Evolutionary conservation across 2,888 invertebrate species (phyloP).

Genomic region (Cheilosia vernalis): DNA sequence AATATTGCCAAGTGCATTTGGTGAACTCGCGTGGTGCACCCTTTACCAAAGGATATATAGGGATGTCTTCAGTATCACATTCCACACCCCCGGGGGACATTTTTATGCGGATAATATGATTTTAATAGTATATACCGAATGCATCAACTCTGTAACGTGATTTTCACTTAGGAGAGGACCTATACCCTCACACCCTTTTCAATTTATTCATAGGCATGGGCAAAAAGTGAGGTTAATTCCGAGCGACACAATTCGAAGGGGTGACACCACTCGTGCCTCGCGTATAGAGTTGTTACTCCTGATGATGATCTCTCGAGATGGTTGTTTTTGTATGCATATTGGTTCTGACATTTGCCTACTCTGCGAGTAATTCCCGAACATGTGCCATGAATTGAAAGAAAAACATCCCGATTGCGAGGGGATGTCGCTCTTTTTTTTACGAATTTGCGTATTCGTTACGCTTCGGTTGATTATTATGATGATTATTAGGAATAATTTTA

Average conservation of each 20-base stretch:
- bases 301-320: constrained; percentile 43
- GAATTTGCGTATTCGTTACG: constrained; percentile 75
- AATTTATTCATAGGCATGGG: constrained; percentile 71
- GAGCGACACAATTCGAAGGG: constrained; percentile 70
- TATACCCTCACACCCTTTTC: constrained; percentile 33
- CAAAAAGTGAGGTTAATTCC: constrained; percentile 71
- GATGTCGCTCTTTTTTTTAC: constrained; percentile 47
- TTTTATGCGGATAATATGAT: constrained; percentile 81
- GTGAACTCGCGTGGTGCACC: constrained; percentile 30
- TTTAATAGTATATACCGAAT: constrained; percentile 80
- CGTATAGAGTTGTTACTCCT: constrained; percentile 17
- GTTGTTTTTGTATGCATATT: constrained; percentile 38
- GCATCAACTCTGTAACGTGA: constrained; percentile 61
- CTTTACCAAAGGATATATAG: constrained; percentile 6
- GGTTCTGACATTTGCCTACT: constrained; percentile 62
- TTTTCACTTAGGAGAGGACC: constrained; percentile 34
- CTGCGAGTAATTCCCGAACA: constrained; percentile 31
- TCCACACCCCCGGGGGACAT: constrained; percentile 79
- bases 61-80: constrained; percentile 18
- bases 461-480: constrained; percentile 76
- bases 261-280: constrained; percentile 16
- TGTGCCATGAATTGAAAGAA: constrained; percentile 60
- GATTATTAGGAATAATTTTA: constrained; percentile 75
- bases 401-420: constrained; percentile 37
- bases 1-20: constrained; percentile 51